Conservation (phyloP, 2,113 vertebrate genomes). For the Labeo catla region DNA sequence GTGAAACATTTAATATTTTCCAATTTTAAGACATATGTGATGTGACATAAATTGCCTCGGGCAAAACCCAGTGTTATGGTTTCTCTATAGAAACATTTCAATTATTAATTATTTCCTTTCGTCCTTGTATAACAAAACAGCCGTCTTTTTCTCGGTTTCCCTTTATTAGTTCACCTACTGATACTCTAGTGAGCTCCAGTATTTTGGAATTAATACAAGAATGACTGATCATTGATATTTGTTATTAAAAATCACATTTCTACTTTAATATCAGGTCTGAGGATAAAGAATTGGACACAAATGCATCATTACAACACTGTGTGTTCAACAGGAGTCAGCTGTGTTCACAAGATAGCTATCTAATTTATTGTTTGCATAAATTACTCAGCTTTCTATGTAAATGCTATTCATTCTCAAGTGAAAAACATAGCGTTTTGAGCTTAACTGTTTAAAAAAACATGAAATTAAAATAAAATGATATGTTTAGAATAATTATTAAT, state of each 20-base stretch:
- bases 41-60: background rate
- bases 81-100: background rate
- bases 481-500: background rate
- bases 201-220: background rate
- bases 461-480: background rate
- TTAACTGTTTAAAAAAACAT: background rate
- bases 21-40: background rate
- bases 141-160: conserved; percentile 20
- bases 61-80: background rate
- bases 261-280: background rate
- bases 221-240: background rate
- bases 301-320: background rate
- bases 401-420: too few species aligned
- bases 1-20: background rate
- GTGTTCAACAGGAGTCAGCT: background rate
- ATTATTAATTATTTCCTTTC: conserved; percentile 32
- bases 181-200: background rate
- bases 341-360: background rate
- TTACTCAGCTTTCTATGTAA: background rate
- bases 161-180: conserved; percentile 13
- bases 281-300: background rate
- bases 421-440: too few species aligned
- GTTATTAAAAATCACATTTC: background rate
- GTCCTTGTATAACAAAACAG: conserved; percentile 31
- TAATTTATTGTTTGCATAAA: background rate